Evolutionary conservation across 2,888 invertebrate species (phyloP).

Genomic region (Diploptera punctata): DNA sequence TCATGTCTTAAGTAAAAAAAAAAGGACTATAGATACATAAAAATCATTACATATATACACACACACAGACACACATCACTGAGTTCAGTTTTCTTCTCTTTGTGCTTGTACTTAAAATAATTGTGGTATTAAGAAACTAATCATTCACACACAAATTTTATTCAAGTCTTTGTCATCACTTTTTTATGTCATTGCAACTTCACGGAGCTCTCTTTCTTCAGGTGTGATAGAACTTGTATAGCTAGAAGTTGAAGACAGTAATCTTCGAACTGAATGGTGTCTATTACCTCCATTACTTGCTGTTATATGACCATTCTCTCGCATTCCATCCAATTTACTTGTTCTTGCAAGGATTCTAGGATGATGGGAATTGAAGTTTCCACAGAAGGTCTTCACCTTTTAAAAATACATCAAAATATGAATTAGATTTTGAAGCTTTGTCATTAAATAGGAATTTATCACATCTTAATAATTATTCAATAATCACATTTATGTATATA

Average conservation of each 20-base stretch:
- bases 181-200: constrained; percentile 36
- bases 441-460: no score
- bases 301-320: constrained; percentile 40
- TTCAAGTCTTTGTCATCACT: neutral
- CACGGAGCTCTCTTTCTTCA: constrained; percentile 42
- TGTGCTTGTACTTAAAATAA: no score
- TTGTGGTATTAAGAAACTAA: no score
- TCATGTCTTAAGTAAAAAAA: no score
- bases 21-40: no score
- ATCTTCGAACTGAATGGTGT: constrained; percentile 44
- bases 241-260: constrained; percentile 45
- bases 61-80: no score
- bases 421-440: no score
- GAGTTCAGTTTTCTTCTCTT: no score
- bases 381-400: constrained; percentile 23
- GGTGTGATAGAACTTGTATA: constrained; percentile 40
- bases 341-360: neutral
- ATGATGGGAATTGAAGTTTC: neutral
- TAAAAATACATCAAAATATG: neutral
- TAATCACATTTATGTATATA: no score
- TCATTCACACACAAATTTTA: no score
- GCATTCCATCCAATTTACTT: constrained; percentile 2
- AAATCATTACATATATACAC: no score
- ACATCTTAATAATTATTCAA: neutral
- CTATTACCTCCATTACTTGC: constrained; percentile 31